Base-by-base conservation (phyloP, 2,113 vertebrate genomes). In the Engraulis encrasicolus region DNA sequence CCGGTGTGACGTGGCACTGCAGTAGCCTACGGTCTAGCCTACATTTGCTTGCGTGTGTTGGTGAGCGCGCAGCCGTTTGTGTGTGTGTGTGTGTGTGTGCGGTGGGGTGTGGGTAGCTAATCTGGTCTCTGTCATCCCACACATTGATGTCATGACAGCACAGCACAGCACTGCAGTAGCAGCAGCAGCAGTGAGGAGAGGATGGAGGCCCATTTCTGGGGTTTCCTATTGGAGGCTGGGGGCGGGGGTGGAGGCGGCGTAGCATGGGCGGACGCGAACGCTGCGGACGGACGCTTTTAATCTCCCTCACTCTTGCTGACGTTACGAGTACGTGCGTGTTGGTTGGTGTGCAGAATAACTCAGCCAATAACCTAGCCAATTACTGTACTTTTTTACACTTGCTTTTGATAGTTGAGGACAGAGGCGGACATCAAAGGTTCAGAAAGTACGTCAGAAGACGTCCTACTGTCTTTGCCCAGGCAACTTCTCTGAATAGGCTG, bases 91-190 rank as follows among this genome's bases (percentile, higher is more conserved):
- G 6, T 50, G 0, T 17, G 37, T 3, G 7, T n/a, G 19, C 58
- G 34, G 78, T 86, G 85, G 82, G n/a, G 82, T 50, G 84, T 87
- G 86, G 86, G 86, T 85, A 45, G 40, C 9, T 84, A 87, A 84
- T 89, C 86, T 84, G 66, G 40, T 77, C n/a, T n/a, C n/a, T n/a
- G 77, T 14, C 52, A 80, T 81, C 88, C 85, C 84, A 85, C 88
- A 31, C 27, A 83, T 84, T 89, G 88, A 85, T 84, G 82, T 85
- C 84, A n/a, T n/a, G n/a, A n/a, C n/a, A n/a, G n/a, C n/a, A n/a
- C n/a, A n/a, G n/a, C n/a, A n/a, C n/a, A 86, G 31, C 78, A 83
- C 34, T 45, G 50, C 78, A 74, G 37, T 18, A n/a, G n/a, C n/a
- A n/a, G n/a, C n/a, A n/a, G n/a, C n/a, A n/a, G n/a, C n/a, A n/a